Evolutionary conservation across 2,113 vertebrate species (phyloP).

Genomic region (Nematolebias whitei): DNA sequence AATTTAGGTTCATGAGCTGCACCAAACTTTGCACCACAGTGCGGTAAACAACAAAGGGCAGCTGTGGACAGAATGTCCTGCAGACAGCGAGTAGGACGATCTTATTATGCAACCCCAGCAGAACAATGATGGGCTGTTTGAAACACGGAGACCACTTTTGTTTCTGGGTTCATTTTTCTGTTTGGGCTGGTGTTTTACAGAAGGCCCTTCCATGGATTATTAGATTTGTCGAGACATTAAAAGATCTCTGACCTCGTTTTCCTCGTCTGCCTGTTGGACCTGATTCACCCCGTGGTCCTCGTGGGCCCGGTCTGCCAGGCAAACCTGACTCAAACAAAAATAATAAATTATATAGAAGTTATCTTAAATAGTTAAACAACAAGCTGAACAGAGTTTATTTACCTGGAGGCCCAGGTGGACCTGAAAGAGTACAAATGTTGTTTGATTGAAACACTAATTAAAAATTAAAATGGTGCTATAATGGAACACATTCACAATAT

Average conservation of each 20-base stretch:
- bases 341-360: background rate
- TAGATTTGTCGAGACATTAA: background rate
- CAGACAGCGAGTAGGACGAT: conserved; percentile 26
- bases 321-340: conserved; percentile 34
- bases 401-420: conserved; percentile 88
- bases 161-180: background rate
- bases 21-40: background rate
- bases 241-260: conserved; percentile 55
- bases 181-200: conserved; percentile 1
- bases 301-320: conserved; percentile 50
- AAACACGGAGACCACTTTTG: conserved; percentile 20
- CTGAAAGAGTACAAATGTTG: conserved; percentile 62
- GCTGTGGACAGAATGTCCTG: conserved; percentile 7
- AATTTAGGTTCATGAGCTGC: background rate
- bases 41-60: conserved; percentile 14
- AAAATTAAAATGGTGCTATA: background rate
- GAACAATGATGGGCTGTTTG: conserved; percentile 45
- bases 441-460: background rate
- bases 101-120: conserved; percentile 16
- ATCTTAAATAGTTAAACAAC: too few species aligned
- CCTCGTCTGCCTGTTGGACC: conserved; percentile 72
- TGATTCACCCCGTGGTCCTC: conserved; percentile 51
- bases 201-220: background rate
- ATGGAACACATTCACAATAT: background rate
- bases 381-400: too few species aligned